Evolutionary conservation across 2,888 invertebrate genomes (phyloP).

Genomic region (Hydraecia micacea): DNA sequence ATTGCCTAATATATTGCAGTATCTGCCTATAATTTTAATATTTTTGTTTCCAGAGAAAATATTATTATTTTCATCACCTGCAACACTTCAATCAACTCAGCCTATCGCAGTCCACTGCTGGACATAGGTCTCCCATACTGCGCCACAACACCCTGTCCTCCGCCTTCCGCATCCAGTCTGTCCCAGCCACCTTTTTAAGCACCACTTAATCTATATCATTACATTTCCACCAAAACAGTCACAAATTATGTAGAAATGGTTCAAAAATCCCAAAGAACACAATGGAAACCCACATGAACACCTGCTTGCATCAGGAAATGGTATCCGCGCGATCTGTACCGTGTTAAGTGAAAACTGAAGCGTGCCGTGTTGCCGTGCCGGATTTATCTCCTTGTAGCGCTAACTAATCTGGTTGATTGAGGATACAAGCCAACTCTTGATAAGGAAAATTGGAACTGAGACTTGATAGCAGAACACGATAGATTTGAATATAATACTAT

Average conservation of each 20-base stretch:
- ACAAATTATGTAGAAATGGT: neutral
- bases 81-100: too few relatives aligned
- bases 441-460: neutral
- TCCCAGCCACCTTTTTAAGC: too few relatives aligned
- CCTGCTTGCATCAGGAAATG: conserved; percentile 76
- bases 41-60: too few relatives aligned
- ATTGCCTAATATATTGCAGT: neutral
- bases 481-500: too few relatives aligned
- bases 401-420: conserved; percentile 27
- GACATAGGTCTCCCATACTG: too few relatives aligned
- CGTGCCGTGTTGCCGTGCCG: conserved; percentile 17
- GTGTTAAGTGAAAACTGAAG: conserved; percentile 71
- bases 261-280: neutral
- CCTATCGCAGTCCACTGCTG: too few relatives aligned
- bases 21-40: too few relatives aligned
- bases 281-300: conserved; percentile 67
- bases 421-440: conserved; percentile 4
- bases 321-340: conserved; percentile 67
- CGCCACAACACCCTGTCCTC: too few relatives aligned
- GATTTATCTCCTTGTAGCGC: conserved; percentile 31
- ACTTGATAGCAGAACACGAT: neutral
- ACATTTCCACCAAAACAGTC: neutral
- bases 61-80: too few relatives aligned
- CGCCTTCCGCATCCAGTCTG: too few relatives aligned
- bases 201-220: neutral